Evolutionary conservation across 2,888 invertebrate genomes (phyloP), one percentile per base, ranked within the genome.

Genomic region (Labia minor): DNA sequence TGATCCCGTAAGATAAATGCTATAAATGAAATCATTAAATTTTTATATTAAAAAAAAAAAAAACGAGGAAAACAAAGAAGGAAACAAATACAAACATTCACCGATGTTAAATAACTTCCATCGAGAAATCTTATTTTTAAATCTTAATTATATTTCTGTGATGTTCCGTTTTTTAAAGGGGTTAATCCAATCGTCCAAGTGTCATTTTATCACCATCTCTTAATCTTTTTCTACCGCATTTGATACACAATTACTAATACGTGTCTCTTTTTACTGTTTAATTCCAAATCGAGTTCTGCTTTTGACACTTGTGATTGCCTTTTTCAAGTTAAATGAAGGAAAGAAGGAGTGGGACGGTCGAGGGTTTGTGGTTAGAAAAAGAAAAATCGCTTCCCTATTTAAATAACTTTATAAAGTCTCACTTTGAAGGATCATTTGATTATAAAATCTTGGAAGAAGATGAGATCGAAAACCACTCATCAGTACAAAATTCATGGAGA

Each of bases 271-370:
- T 49, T 49, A 49, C 49, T 49, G 14, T 49, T 49, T 49, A 49
- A 49, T 49, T 49, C 49, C 2, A 16, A 49, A 49, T 49, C 49
- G 2, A 3, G 49, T 49, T 49, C 49, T 49, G 49, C 49, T 49
- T 49, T 49, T 49, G 49, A 49, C 49, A 14, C 3, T n/a, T 14
- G 14, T 14, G 49, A 49, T 49, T 49, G 49, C 49, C 49, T 49
- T 49, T n/a, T 49, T 49, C 16, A 49, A 49, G 49, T 49, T 49
- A 49, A 49, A 49, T 49, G 49, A 49, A 49, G 49, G n/a, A 49
- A 16, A n/a, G 26, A 26, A 8, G n/a, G 8, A 8, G 8, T 3
- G 49, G 49, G 49, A 49, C 3, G 16, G 11, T 8, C 33, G 33
- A 33, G 33, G 11, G 11, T 33, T 6, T 6, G 33, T 33, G 33